phyloP scores from a whole-genome alignment of 2,797 vertebrate genomes.

The Anguilla megastoma region DNA sequence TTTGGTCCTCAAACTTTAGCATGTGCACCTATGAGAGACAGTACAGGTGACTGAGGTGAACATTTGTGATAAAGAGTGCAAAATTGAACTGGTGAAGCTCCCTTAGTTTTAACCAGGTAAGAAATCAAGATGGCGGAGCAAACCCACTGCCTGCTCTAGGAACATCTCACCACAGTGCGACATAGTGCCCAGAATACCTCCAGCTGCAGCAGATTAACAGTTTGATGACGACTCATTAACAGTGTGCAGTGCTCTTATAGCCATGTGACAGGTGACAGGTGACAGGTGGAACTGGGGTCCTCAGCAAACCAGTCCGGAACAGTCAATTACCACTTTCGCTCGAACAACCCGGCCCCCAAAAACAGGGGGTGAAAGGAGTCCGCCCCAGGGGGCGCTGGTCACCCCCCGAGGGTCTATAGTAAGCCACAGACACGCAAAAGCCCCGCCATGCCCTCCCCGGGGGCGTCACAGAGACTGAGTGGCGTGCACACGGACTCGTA shows the following conservation, averaged over 20 bases:
- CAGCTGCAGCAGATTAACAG: background rate
- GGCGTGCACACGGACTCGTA: constrained; percentile 32
- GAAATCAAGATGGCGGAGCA: background rate
- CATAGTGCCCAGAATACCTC: background rate
- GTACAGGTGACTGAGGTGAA: background rate
- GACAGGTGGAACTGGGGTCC: too few relatives aligned
- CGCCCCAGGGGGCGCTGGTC: background rate
- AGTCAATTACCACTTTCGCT: background rate
- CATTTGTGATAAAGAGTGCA: background rate
- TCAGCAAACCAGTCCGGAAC: too few relatives aligned
- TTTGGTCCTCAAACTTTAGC: background rate
- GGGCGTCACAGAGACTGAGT: constrained; percentile 75
- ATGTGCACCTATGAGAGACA: background rate
- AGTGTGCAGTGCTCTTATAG: too few relatives aligned
- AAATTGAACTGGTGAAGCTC: background rate
- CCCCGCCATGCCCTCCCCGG: constrained; percentile 70
- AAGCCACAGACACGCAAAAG: constrained; percentile 43
- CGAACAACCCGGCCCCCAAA: background rate
- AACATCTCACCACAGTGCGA: background rate
- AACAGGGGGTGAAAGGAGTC: background rate
- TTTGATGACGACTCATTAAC: too few relatives aligned
- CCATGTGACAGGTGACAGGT: too few relatives aligned
- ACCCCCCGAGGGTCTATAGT: background rate
- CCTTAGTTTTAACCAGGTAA: background rate
- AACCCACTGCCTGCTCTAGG: background rate